Base-by-base conservation (phyloP, 2,113 vertebrate species). In the Chamaetylas fuelleborni region DNA sequence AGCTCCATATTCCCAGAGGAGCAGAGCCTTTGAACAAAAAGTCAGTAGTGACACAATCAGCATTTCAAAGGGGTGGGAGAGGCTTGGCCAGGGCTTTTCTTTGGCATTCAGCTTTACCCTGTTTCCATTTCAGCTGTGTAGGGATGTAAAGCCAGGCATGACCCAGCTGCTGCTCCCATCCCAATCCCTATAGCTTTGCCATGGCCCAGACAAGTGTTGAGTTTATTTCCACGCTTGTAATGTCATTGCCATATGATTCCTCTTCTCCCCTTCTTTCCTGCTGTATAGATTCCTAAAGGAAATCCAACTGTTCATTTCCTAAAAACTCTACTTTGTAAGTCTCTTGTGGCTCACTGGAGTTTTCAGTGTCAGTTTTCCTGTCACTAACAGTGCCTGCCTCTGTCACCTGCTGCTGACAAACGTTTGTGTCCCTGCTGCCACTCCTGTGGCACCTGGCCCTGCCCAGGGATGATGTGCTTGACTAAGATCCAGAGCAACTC, bases 301-400 rank as follows among this genome's bases (percentile, higher is more conserved):
- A 98, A 98, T 96, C 94, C 97, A 98, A 97, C 97, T 98, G 98
- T 98, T 98, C 98, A 97, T 99, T 99, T 98, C 98, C 98, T 99
- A 98, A 98, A 98, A 98, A 96, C 97, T 98, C 98, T 98, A 98
- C 98, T 98, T 99, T 99, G 99, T 99, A 99, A 99, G 99, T 99
- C 97, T 96, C 96, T 28, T 31, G 29, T 92, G 98, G 95, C 98
- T 98, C 95, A 91, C 66, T 97, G 96, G 97, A 81, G 58, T 89
- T 87, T 81, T 83, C 94, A 90, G 90, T 42, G 71, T 97, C 88
- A 92, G 74, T 96, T 95, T 97, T 96, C 95, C 97, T 69, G 79
- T 96, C 96, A 98, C 97, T 97, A 97, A 97, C 95, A 40, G 34
- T 91, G 97, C 97, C 91, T 97, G 97, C 95, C 64, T 96, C 90